A percentile compares a stretch with the other conserved stretches of the same genome.
Evolutionary conservation across 2,888 invertebrate species (phyloP).

Genomic region (Eurytoma californica): DNA sequence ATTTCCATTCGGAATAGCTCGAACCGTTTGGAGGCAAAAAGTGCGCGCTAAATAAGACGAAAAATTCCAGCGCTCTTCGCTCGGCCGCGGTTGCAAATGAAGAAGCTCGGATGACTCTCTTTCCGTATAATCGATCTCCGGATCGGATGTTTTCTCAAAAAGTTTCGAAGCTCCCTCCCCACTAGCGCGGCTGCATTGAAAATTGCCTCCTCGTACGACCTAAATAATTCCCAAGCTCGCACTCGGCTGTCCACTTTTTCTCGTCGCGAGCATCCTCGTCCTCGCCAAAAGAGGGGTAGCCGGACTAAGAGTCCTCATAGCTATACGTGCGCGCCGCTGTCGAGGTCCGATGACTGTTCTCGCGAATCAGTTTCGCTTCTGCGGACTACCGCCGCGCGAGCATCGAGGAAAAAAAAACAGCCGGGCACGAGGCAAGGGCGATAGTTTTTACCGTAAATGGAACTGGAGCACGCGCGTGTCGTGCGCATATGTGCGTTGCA

Average conservation of each 20-base stretch:
- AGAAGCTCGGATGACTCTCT: slow-evolving; percentile 18
- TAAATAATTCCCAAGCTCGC: slow-evolving; percentile 45
- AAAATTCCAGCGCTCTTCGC: slow-evolving; percentile 3
- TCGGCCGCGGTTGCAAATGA: slow-evolving; percentile 36
- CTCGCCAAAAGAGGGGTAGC: background rate
- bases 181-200: slow-evolving; percentile 6
- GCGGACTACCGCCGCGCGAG: background rate
- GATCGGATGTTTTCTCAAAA: background rate
- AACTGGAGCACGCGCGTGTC: slow-evolving; percentile 69
- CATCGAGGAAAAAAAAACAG: background rate
- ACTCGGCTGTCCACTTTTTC: slow-evolving; percentile 15
- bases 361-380: slow-evolving; percentile 42
- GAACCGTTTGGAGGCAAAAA: slow-evolving; percentile 32
- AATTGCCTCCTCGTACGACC: slow-evolving; percentile 46
- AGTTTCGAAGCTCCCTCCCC: background rate
- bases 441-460: slow-evolving; percentile 70
- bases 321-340: background rate
- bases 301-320: slow-evolving; percentile 22
- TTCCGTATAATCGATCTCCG: slow-evolving; percentile 14
- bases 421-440: slow-evolving; percentile 42
- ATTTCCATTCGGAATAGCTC: slow-evolving; percentile 19
- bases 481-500: slow-evolving; percentile 65
- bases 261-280: background rate
- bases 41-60: slow-evolving; percentile 6
- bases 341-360: slow-evolving; percentile 33